Evolutionary conservation across 2,113 vertebrate species (phyloP).

Genomic region (Ptychochromis oligacanthus): DNA sequence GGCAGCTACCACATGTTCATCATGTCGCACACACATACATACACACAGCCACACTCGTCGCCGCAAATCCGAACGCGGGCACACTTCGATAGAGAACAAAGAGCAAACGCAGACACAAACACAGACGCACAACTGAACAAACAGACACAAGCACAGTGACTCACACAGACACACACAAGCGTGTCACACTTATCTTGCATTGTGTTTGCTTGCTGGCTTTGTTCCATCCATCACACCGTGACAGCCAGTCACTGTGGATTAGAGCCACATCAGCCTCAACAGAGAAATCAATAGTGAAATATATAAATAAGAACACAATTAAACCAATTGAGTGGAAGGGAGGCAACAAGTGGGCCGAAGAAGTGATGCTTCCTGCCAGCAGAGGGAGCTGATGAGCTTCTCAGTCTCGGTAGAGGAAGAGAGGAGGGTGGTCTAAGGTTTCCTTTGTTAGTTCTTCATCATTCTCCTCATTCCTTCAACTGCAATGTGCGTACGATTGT

Average conservation of each 20-base stretch:
- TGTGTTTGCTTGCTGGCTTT: conserved; percentile 69
- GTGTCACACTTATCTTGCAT: conserved; percentile 61
- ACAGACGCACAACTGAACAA: conserved; percentile 15
- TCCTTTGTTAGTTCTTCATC: conserved; percentile 66
- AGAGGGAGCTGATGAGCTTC: conserved; percentile 76
- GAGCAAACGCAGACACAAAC: conserved; percentile 37
- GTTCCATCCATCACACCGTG: conserved; percentile 75
- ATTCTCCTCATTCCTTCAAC: conserved; percentile 20
- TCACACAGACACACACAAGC: conserved; percentile 25
- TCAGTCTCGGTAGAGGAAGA: conserved; percentile 10
- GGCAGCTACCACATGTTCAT: conserved; percentile 48
- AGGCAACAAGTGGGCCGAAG: conserved; percentile 78
- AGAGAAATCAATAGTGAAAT: conserved; percentile 77
- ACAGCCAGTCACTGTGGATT: conserved; percentile 78
- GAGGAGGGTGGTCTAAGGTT: conserved; percentile 31
- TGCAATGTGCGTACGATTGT: not conserved
- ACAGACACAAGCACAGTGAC: not conserved
- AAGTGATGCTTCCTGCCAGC: conserved; percentile 53
- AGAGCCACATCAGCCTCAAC: conserved; percentile 67
- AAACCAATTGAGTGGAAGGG: conserved; percentile 44
- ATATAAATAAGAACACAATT: conserved; percentile 74
- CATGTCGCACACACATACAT: not conserved
- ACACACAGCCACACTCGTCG: not conserved
- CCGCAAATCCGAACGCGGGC: conserved; percentile 22
- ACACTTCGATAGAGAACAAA: conserved; percentile 26